Base-by-base conservation (phyloP, 2,888 invertebrate species). In the Phyllotreta striolata region DNA sequence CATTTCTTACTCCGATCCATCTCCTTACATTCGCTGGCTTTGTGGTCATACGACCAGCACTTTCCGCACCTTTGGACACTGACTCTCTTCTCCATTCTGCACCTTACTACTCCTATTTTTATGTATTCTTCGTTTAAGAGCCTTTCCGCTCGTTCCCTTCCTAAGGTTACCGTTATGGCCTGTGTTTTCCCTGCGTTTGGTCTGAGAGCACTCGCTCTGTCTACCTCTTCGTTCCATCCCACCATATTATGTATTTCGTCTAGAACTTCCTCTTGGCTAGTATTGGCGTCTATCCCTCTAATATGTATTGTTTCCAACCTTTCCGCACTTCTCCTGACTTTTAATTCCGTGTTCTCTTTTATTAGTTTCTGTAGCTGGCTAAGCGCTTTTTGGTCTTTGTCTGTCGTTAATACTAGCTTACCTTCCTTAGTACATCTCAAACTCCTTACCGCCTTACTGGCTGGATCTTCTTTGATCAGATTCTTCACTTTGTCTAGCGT, bases 31-130 rank as follows among this genome's bases (percentile, higher is more conserved):
- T 55, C 24, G n/a, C 2, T 24, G 1, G n/a, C 7, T 12, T 9
- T 43, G 24, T 55, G 55, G 10, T 40, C 13, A 8, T 39, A 55
- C n/a, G 34, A 37, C 43, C 40, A 55, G 55, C 55, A 55, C 24
- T 14, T 37, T 40, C 1, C 5, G 12, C 55, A 55, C 9, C 10
- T 41, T 8, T 6, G n/a, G 9, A 55, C 13, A 3, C 4, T n/a
- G 0, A 40, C 1, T 3, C 55, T 41, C 10, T 24, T 14, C 6
- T 47, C 47, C 9, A 47, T 47, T 6, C 8, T 47, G 47, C 47
- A 47, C 2, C 6, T 12, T 9, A 47, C 24, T 12, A 47, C 5
- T 6, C 47, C 47, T 1, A 47, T 14, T 24, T 3, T 1, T 3
- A 47, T 1, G 1, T 5, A 6, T 12, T 6, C 12, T 1, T 10